Conservation (phyloP, 2,888 invertebrate genomes). For the Erannis defoliaria region DNA sequence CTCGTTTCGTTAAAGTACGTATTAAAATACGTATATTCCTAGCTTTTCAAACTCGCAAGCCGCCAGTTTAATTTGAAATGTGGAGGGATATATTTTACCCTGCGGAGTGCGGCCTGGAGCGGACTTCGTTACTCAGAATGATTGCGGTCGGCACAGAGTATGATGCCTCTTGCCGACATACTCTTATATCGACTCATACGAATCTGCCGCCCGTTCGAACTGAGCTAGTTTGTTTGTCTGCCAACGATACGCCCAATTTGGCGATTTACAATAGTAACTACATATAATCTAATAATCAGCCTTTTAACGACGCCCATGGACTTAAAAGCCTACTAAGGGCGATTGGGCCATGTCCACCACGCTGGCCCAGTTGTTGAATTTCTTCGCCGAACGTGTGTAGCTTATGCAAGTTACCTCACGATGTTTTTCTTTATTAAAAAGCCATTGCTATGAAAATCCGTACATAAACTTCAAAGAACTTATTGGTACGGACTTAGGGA, state of each 20-base stretch:
- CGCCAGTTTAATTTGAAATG: slow-evolving; percentile 54
- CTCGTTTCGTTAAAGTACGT: slow-evolving; percentile 47
- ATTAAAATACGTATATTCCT: slow-evolving; percentile 45
- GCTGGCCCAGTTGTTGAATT: too few species aligned
- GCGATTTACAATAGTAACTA: slow-evolving; percentile 44
- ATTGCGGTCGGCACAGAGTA: slow-evolving; percentile 50
- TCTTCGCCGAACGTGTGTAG: too few species aligned
- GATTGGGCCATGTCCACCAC: too few species aligned
- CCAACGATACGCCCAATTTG: slow-evolving; percentile 49
- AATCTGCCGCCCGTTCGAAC: slow-evolving; percentile 18
- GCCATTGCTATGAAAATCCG: too few species aligned
- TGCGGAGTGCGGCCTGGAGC: slow-evolving; percentile 28
- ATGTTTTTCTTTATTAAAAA: too few species aligned
- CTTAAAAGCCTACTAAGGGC: too few species aligned
- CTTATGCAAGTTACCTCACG: too few species aligned
- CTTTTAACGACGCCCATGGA: too few species aligned
- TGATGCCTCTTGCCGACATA: slow-evolving; percentile 34
- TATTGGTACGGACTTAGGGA: too few species aligned
- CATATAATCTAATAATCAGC: too few species aligned
- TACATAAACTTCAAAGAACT: too few species aligned
- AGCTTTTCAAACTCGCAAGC: slow-evolving; percentile 44
- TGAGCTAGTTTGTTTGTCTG: slow-evolving; percentile 37
- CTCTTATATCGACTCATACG: slow-evolving; percentile 21
- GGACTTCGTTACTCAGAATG: slow-evolving; percentile 54
- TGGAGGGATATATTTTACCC: slow-evolving; percentile 51